Percentiles rank a stretch among this genome's conserved stretches.
phyloP scores from a whole-genome alignment of 1,140 invertebrate species.

The Penaeus indicus region DNA sequence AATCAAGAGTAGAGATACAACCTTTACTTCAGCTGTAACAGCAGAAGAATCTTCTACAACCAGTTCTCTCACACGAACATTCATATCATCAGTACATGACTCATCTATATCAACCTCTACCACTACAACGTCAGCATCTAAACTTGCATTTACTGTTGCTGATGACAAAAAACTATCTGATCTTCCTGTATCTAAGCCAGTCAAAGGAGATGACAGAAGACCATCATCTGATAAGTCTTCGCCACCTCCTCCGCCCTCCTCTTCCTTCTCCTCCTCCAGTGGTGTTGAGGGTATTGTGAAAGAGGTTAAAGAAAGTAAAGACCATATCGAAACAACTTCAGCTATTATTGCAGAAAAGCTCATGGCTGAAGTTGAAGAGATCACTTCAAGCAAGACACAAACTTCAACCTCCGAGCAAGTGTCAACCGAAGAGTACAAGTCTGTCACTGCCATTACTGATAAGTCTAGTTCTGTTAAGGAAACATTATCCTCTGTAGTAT shows the following conservation, averaged over 20 bases:
- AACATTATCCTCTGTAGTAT: slow-evolving; percentile 29
- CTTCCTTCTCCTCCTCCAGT: slow-evolving; percentile 50
- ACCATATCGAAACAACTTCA: slow-evolving; percentile 36
- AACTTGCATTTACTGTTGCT: slow-evolving; percentile 9
- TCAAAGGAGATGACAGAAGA: slow-evolving; percentile 29
- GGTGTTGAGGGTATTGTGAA: slow-evolving; percentile 58
- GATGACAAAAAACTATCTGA: slow-evolving; percentile 28
- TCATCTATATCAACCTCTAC: slow-evolving; percentile 3
- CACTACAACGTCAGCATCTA: slow-evolving; percentile 2
- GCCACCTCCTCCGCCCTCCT: slow-evolving; percentile 27
- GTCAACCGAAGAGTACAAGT: slow-evolving; percentile 64
- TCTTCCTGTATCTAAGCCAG: slow-evolving; percentile 8
- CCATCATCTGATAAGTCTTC: slow-evolving; percentile 37
- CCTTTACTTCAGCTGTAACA: slow-evolving; percentile 20
- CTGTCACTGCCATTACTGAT: slow-evolving; percentile 65
- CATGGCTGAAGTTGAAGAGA: slow-evolving; percentile 41
- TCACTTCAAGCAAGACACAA: slow-evolving; percentile 54
- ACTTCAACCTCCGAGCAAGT: slow-evolving; percentile 58
- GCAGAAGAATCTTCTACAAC: background rate
- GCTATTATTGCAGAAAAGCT: slow-evolving; percentile 38
- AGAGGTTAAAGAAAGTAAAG: slow-evolving; percentile 50
- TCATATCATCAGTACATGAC: slow-evolving; percentile 51
- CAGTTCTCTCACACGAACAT: slow-evolving; percentile 24
- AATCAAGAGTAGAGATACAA: slow-evolving; percentile 10
- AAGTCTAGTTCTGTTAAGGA: slow-evolving; percentile 59